Evolutionary conservation across 2,797 vertebrate species (phyloP).

Genomic region (Sciurus carolinensis): DNA sequence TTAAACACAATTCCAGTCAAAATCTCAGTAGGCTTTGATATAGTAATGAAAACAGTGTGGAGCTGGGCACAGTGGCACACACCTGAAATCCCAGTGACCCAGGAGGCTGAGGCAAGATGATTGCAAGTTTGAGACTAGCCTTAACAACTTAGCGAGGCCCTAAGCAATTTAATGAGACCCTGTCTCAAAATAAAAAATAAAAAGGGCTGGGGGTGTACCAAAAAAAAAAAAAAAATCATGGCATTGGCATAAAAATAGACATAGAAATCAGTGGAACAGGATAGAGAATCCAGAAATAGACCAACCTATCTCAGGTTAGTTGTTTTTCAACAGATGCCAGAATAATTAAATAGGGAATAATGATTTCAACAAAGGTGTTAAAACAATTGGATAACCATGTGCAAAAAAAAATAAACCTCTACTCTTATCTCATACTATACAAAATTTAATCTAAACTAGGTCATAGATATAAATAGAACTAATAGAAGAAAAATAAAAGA

Average conservation of each 20-base stretch:
- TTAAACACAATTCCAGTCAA: constrained; percentile 29
- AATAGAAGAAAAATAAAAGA: background rate
- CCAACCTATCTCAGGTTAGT: background rate
- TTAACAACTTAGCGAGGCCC: no score
- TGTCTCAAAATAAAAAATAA: no score
- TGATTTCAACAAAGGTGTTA: background rate
- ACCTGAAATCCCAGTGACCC: no score
- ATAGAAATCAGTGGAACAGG: background rate
- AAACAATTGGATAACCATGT: background rate
- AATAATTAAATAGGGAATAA: constrained; percentile 52
- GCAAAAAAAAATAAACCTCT: background rate
- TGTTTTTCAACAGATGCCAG: constrained; percentile 31
- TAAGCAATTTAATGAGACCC: no score
- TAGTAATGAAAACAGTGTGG: background rate
- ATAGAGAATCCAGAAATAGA: constrained; percentile 10
- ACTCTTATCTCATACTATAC: background rate
- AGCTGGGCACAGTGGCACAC: no score
- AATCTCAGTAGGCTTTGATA: background rate
- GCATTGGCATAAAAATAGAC: background rate
- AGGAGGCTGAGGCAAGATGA: no score
- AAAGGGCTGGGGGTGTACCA: no score
- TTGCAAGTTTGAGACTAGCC: no score
- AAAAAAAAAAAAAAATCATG: background rate
- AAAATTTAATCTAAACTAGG: constrained; percentile 56
- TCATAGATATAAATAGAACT: constrained; percentile 28